Evolutionary conservation across 2,113 vertebrate species (phyloP), one percentile per base, ranked within the genome.

Genomic region (Clarias magur): DNA sequence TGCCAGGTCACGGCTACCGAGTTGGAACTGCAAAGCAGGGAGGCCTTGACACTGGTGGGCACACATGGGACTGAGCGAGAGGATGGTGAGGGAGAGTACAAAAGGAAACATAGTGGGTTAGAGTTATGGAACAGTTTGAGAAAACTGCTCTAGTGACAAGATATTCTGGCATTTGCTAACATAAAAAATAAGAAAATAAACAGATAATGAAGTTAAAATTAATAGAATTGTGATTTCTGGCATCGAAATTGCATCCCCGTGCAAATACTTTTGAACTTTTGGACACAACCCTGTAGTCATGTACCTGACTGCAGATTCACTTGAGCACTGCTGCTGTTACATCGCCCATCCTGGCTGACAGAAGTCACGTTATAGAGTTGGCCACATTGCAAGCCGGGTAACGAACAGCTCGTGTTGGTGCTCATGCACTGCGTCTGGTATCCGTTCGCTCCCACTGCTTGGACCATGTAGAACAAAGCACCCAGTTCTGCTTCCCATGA

Each of bases 281-380:
- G 23, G 73, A 13, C 23, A 42, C 21, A 73, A 17, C 21, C 53
- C 13, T 38, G 72, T 38, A 57, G 38, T 67, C 21, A 8, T 70
- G 53, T 81, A 94, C 95, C 94, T 90, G 95, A 94, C 42, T 93
- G 91, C 57, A 95, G 89, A 82, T 16, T 85, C 38, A 90, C 86
- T 88, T 87, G 86, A 27, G 91, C 83, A 0, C 72, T 56, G 70
- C 90, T 92, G 89, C 91, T 94, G 85, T 94, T 89, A 83, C 95
- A 96, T 19, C 25, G 80, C 70, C 89, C 92, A 48, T 95, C 94
- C 91, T 83, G 83, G 38, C 93, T 93, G 9, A 92, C 93, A 59
- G 95, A 85, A 2, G 94, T 94, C 83, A 96, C 57, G 87, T 94
- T 95, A 90, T 96, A 96, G 10, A 79, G 82, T 85, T 95, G 94